Base-by-base conservation (phyloP, 1,140 invertebrate genomes). In the Hyles vespertilio region DNA sequence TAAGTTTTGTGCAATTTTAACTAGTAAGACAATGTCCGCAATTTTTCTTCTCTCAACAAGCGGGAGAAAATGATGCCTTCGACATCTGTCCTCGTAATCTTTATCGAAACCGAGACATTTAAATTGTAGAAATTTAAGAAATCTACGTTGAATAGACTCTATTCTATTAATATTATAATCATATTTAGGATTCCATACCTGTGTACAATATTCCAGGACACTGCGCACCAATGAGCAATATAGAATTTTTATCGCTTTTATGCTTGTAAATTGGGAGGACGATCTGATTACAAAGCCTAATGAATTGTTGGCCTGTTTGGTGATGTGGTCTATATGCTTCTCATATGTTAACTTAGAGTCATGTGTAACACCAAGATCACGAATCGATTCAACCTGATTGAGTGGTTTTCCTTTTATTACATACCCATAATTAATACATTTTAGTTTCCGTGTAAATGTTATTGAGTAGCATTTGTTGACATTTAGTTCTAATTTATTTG, bases 381-480 rank as follows among this genome's bases (percentile, higher is more conserved):
- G 50, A 51, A 51, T 50, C 12, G 22, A 22, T 32, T 50, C 5
- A n/a, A 51, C 50, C 50, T 33, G 50, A 3, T 51, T 22, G 5
- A 51, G n/a, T 10, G 32, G 1, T 11, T 51, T 33, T n/a, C 33
- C 4, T 11, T 51, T 9, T 3, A 51, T 34, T 33, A 34, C n/a
- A 51, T 51, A 51, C 34, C 5, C 1, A n/a, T 8, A n/a, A 34
- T 32, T 34, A 34, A 51, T 10, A 9, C 8, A 33, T 32, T 33
- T 51, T 3, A 51, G 4, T 34, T 51, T 55, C 40, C 63, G 62
- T 0, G 65, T 73, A 40, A 68, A 68, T 7, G 43, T 64, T 7
- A 72, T 60, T 5, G 46, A 45, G 12, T 34, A 62, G 36, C 61
- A 69, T 61, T 72, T 72, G 40, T 22, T 12, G 9, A 67, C 57